Percentiles rank a stretch among this genome's conserved stretches.
phyloP scores from a whole-genome alignment of 2,888 invertebrate species.

The Dryobotodes eremita region DNA sequence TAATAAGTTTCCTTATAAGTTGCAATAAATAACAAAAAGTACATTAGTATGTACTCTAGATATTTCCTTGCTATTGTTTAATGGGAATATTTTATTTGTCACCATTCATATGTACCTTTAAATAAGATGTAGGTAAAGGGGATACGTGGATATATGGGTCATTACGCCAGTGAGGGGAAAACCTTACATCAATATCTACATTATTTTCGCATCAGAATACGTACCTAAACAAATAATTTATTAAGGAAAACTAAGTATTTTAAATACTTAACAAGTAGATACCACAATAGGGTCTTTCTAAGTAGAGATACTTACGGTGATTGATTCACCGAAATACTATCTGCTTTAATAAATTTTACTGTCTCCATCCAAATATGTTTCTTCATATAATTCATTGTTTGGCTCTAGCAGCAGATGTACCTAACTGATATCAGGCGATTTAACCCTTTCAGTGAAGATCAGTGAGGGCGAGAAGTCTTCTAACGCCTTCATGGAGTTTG shows the following conservation, averaged over 20 bases:
- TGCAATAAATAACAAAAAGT: conserved; percentile 13
- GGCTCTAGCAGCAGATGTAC: conserved; percentile 46
- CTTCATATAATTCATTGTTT: neutral
- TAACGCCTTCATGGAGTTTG: conserved; percentile 88
- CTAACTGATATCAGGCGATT: conserved; percentile 72
- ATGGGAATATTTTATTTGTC: conserved; percentile 30
- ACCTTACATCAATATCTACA: neutral
- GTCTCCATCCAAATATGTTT: neutral
- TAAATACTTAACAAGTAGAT: neutral
- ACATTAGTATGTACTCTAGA: neutral
- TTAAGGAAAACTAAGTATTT: neutral
- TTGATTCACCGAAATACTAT: too few relatives aligned
- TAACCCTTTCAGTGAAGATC: conserved; percentile 87
- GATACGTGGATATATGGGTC: neutral
- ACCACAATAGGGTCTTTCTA: neutral
- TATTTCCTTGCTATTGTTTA: conserved; percentile 23
- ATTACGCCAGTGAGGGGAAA: conserved; percentile 17
- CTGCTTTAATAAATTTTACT: neutral
- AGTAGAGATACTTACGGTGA: neutral
- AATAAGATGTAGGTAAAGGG: neutral
- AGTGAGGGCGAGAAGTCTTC: conserved; percentile 85
- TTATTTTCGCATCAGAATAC: neutral
- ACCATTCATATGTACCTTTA: neutral
- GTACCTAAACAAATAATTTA: neutral
- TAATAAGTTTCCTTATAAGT: conserved; percentile 24